Conservation (phyloP, 2,797 vertebrate genomes). For the Karalla daura region DNA sequence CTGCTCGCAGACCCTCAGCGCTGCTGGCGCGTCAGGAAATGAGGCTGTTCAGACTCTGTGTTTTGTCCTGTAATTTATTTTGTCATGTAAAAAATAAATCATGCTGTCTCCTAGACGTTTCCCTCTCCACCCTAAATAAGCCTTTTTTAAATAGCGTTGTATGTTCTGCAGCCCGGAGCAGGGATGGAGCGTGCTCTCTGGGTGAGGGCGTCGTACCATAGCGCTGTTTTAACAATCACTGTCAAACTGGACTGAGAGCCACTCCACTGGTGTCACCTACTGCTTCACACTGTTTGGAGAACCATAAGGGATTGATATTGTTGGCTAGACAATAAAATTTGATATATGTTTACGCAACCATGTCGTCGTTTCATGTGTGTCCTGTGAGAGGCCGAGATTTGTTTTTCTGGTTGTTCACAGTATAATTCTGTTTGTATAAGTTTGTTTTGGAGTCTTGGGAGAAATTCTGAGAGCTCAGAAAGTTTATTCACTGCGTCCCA, state of each 20-base stretch:
- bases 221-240: slow-evolving; percentile 52
- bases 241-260: slow-evolving; percentile 52
- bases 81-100: slow-evolving; percentile 63
- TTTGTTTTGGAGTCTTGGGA: no score
- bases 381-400: no score
- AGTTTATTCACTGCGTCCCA: no score
- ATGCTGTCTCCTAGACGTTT: slow-evolving; percentile 59
- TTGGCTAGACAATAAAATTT: slow-evolving; percentile 71
- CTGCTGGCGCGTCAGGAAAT: slow-evolving; percentile 36
- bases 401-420: no score
- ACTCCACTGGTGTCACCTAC: slow-evolving; percentile 32
- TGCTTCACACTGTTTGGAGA: slow-evolving; percentile 46
- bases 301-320: slow-evolving; percentile 74
- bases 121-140: slow-evolving; percentile 9
- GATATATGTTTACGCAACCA: slow-evolving; percentile 25
- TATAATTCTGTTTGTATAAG: no score
- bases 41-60: slow-evolving; percentile 44
- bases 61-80: slow-evolving; percentile 77
- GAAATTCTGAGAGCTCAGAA: no score
- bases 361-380: slow-evolving; percentile 31
- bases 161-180: slow-evolving; percentile 46
- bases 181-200: slow-evolving; percentile 41
- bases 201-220: slow-evolving; percentile 27
- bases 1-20: slow-evolving; percentile 35
- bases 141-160: slow-evolving; percentile 5